Percentiles rank a stretch among this genome's conserved stretches.
These are phyloP conservation scores for Petaurus breviceps DNA, from an alignment of 2,113 vertebrate genomes.

Conservation along the genomic window DNA sequence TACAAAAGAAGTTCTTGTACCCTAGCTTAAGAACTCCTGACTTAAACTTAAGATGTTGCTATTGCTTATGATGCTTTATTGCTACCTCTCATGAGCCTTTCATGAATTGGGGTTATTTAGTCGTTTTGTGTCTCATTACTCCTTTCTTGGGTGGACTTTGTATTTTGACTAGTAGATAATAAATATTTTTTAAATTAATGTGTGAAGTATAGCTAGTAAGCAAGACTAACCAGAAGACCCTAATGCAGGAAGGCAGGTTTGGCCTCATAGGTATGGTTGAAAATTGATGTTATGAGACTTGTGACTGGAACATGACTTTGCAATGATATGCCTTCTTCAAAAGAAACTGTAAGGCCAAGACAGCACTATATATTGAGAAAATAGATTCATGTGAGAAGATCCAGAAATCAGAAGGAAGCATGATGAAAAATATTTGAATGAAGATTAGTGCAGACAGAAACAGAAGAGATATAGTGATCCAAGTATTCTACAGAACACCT, in stretches of 20 bases:
- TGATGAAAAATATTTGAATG: not conserved
- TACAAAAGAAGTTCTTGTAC: too few species aligned
- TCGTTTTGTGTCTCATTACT: not conserved
- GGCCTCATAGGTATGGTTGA: not conserved
- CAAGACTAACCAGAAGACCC: not conserved
- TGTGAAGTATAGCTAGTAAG: not conserved
- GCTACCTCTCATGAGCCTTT: not conserved
- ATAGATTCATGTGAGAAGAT: not conserved
- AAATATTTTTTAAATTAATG: not conserved
- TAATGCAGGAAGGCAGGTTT: not conserved
- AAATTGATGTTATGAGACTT: not conserved
- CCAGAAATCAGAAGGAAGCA: not conserved
- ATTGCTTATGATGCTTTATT: not conserved
- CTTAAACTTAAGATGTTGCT: not conserved
- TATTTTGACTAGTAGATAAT: not conserved
- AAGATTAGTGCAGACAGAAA: not conserved
- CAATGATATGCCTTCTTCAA: not conserved
- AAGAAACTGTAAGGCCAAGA: not conserved
- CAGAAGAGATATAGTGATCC: not conserved
- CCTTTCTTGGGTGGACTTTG: not conserved
- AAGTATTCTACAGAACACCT: not conserved
- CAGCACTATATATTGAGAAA: not conserved
- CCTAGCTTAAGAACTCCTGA: too few species aligned
- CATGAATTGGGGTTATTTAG: not conserved
- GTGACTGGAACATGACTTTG: not conserved